Base-by-base conservation (phyloP, 2,888 invertebrate genomes). In the Lithophane leautieri region DNA sequence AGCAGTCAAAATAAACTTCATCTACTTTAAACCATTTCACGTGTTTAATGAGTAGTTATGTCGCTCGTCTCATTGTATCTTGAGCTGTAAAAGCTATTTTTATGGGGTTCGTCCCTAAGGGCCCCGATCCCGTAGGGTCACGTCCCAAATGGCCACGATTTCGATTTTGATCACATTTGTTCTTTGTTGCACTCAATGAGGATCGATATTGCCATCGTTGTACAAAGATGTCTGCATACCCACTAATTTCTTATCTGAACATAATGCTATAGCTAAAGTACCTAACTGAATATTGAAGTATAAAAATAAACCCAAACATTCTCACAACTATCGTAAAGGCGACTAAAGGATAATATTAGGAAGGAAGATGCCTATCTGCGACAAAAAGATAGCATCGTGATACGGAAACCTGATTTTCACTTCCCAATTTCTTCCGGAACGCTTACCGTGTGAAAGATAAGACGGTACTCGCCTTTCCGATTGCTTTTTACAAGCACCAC, bases 341-440 rank as follows among this genome's bases (percentile, higher is more conserved):
- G 66, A 73, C 62, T 67, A 67, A 63, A 62, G 28, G 61, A 52
- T 81, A 16, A 25, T 66, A 68, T 80, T 54, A 80, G 34, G 22
- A 67, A 80, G 50, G 28, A 61, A 79, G 60, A 66, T 61, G 56
- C 54, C 44, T 50, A 71, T 79, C 84, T 44, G 8, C 61, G 12
- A 82, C 54, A 78, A 79, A 84, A 22, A 44, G 77, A 81, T 81
- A 85, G 66, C 58, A 76, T 68, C 70, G 28, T n/a, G 84, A 76
- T 82, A 71, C 70, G 81, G 60, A 65, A 85, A 70, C 82, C 70
- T 63, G 70, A 85, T 82, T 71, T 77, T 65, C 77, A 34, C 14
- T 60, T 76, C 68, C 61, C 44, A 56, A 71, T 76, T 76, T 61
- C 61, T 68, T 58, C 65, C 70, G 65, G 77, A 71, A 61, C 78